Percentiles rank a stretch among this genome's conserved stretches.
These are phyloP conservation scores for Siniperca undulata DNA, from an alignment of 2,797 vertebrate species.

Conservation along the genomic window DNA sequence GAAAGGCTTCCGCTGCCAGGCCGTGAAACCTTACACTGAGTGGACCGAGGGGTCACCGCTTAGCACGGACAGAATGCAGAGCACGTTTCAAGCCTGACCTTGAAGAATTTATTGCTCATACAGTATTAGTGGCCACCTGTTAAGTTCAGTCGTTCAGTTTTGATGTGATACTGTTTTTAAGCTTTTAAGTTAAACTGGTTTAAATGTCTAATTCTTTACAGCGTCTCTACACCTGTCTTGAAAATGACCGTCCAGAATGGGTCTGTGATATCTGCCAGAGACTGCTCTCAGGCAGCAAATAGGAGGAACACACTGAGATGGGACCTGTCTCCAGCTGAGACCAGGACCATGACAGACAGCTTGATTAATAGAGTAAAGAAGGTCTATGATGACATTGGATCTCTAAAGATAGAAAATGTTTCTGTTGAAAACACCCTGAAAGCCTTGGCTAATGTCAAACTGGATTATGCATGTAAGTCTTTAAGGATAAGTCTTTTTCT, in stretches of 20 bases:
- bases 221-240: slow-evolving; percentile 64
- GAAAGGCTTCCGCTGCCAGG: slow-evolving; percentile 37
- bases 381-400: slow-evolving; percentile 88
- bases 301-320: slow-evolving; percentile 86
- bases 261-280: slow-evolving; percentile 65
- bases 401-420: slow-evolving; percentile 84
- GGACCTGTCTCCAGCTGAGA: slow-evolving; percentile 93
- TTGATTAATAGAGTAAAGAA: slow-evolving; percentile 89
- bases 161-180: neutral
- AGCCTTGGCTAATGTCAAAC: slow-evolving; percentile 88
- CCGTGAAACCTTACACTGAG: slow-evolving; percentile 51
- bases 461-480: slow-evolving; percentile 91
- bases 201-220: slow-evolving; percentile 22
- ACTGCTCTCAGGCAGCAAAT: slow-evolving; percentile 73
- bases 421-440: slow-evolving; percentile 91
- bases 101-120: slow-evolving; percentile 45
- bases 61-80: slow-evolving; percentile 55
- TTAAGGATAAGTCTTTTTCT: neutral
- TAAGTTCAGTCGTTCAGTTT: neutral
- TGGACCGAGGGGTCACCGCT: slow-evolving; percentile 40
- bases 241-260: slow-evolving; percentile 89
- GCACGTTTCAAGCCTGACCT: slow-evolving; percentile 47
- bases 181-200: neutral
- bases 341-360: slow-evolving; percentile 85
- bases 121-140: slow-evolving; percentile 41